Percentiles rank a stretch among this genome's conserved stretches.
phyloP scores from a whole-genome alignment of 2,113 vertebrate species.

The Regulus satrapa region DNA sequence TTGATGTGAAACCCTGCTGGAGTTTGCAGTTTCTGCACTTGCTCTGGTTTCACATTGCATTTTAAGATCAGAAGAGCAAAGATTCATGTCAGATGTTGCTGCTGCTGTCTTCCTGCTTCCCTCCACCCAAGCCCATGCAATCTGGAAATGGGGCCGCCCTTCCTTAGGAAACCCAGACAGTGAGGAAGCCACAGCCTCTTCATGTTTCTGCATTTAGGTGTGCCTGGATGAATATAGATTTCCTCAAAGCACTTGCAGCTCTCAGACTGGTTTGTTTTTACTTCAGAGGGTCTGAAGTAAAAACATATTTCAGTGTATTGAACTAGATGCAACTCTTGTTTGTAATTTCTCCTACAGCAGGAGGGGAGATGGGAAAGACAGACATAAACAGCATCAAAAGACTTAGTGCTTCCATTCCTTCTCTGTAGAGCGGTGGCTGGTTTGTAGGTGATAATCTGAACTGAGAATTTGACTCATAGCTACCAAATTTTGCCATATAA shows the following conservation, averaged over 20 bases:
- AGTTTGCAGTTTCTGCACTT: background rate
- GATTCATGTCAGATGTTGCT: background rate
- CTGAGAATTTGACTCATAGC: background rate
- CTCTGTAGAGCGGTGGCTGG: background rate
- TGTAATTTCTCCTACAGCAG: background rate
- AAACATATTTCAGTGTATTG: background rate
- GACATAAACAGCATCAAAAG: background rate
- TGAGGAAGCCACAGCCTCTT: background rate
- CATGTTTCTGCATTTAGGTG: background rate
- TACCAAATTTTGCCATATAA: background rate
- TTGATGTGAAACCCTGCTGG: conserved; percentile 32
- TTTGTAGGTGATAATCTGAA: background rate
- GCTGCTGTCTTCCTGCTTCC: background rate
- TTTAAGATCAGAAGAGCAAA: conserved; percentile 32
- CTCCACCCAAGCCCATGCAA: background rate
- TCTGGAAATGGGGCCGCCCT: conserved; percentile 5
- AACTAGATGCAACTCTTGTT: background rate
- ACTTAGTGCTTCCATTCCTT: background rate
- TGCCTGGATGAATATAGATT: background rate
- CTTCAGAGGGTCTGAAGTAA: background rate
- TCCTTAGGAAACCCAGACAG: conserved; percentile 23
- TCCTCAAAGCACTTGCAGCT: background rate
- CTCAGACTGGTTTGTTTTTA: background rate
- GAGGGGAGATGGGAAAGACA: background rate
- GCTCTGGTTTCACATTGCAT: conserved; percentile 30